Base-by-base conservation (phyloP, 2,113 vertebrate species). In the Leucoraja erinaceus region DNA sequence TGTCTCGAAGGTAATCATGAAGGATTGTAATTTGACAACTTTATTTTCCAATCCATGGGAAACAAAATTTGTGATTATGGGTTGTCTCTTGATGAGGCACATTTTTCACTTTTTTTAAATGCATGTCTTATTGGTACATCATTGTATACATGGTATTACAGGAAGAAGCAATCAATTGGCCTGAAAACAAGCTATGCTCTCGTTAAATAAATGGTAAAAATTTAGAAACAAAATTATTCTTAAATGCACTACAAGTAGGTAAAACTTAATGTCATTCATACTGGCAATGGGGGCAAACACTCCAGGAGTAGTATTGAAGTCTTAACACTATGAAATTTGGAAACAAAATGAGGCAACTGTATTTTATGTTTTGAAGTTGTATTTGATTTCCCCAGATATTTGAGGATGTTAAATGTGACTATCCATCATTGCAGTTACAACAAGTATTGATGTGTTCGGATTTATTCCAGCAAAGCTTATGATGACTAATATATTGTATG, bases 381-480 rank as follows among this genome's bases (percentile, higher is more conserved):
- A 54, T 72, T 74, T 91, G 90, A 63, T 91, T 91, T 91, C 18
- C 9, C 70, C 68, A 90, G 38, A 70, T 6, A 90, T 70, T 25
- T 47, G 33, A 90, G 20, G 31, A 70, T n/a, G 8, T 90, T 70
- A 90, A 70, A 47, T 70, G 31, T 90, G 33, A 18, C 63, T 90
- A 38, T 70, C 63, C 33, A 72, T 63, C 86, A 90, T 38, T 91
- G 66, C 68, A 91, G 63, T 91, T 91, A 72, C 68, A 25, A 72
- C 90, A 47, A 20, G 70, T 91, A 38, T 72, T 47, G 88, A 70
- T 90, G 88, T 91, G 88, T 91, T 95, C 95, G 95, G 96, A 95
- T 96, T 95, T 95, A 96, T 94, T 95, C 96, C 97, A 97, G 96
- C 95, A 96, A 93, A 97, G 31, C 76, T 93, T 78, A 25, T 76